phyloP scores from a whole-genome alignment of 2,888 invertebrate species.

The Papilio elwesi region DNA sequence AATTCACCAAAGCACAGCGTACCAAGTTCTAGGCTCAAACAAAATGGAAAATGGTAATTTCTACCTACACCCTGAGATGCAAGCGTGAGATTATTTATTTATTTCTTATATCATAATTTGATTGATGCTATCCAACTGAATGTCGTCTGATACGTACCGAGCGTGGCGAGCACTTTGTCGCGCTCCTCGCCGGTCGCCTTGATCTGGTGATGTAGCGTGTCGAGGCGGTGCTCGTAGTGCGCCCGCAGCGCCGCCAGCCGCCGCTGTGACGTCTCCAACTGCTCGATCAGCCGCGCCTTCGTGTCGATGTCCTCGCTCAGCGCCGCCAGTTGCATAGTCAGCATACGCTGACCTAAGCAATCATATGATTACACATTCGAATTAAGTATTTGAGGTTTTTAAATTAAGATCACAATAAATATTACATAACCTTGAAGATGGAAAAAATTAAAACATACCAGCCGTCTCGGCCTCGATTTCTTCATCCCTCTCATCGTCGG shows the following conservation, averaged over 20 bases:
- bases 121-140: too few relatives aligned
- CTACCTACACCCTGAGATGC: too few relatives aligned
- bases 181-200: slow-evolving; percentile 95
- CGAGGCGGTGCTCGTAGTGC: slow-evolving; percentile 96
- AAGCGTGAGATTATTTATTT: too few relatives aligned
- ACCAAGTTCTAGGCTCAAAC: too few relatives aligned
- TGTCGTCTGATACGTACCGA: slow-evolving; percentile 54
- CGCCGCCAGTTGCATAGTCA: slow-evolving; percentile 93
- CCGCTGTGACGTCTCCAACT: slow-evolving; percentile 94
- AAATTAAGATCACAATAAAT: background rate
- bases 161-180: slow-evolving; percentile 91
- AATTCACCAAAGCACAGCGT: too few relatives aligned
- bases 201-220: slow-evolving; percentile 92
- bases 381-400: too few relatives aligned
- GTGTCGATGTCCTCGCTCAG: slow-evolving; percentile 97
- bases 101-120: too few relatives aligned
- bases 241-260: slow-evolving; percentile 92
- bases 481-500: slow-evolving; percentile 83
- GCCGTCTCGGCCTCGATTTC: slow-evolving; percentile 84
- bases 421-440: background rate
- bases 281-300: slow-evolving; percentile 96
- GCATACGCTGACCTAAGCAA: slow-evolving; percentile 76
- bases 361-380: background rate
- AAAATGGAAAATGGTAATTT: too few relatives aligned
- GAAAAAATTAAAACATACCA: slow-evolving; percentile 3